phyloP scores from a whole-genome alignment of 2,797 vertebrate genomes.

The Hylomyscus alleni region DNA sequence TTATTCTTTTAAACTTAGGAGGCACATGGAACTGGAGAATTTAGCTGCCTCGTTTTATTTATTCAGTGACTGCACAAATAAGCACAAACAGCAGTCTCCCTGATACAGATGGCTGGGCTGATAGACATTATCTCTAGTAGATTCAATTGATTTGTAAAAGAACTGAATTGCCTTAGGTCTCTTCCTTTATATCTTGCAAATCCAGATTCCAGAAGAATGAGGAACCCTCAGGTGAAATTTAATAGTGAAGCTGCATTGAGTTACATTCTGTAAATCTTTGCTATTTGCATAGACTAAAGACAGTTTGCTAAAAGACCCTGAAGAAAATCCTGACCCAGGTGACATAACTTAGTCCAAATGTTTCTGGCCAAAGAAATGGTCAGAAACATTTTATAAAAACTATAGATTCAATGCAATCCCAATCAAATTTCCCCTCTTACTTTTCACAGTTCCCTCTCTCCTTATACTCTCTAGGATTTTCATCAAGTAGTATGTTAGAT shows the following conservation, averaged over 20 bases:
- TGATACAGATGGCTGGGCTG: slow-evolving; percentile 3
- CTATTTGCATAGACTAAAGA: slow-evolving; percentile 88
- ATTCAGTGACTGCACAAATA: slow-evolving; percentile 34
- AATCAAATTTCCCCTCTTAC: too few relatives aligned
- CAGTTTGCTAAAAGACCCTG: slow-evolving; percentile 81
- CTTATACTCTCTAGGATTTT: too few relatives aligned
- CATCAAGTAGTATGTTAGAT: too few relatives aligned
- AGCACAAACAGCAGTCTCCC: background rate
- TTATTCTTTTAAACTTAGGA: background rate
- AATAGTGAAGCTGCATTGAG: background rate
- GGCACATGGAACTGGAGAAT: slow-evolving; percentile 58
- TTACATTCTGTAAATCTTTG: slow-evolving; percentile 57
- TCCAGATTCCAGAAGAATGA: slow-evolving; percentile 31
- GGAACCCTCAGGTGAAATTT: background rate
- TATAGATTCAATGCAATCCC: too few relatives aligned
- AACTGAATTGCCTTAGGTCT: too few relatives aligned
- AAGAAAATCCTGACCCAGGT: slow-evolving; percentile 79
- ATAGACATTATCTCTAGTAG: slow-evolving; percentile 23
- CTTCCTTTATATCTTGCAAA: slow-evolving; percentile 39
- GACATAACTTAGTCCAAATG: slow-evolving; percentile 85
- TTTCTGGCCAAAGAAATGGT: slow-evolving; percentile 87
- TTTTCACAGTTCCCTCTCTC: too few relatives aligned
- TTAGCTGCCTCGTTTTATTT: slow-evolving; percentile 62
- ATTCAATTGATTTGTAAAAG: background rate
- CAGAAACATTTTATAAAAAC: too few relatives aligned